Evolutionary conservation across 2,797 vertebrate genomes (phyloP).

Genomic region (Pterois miles): DNA sequence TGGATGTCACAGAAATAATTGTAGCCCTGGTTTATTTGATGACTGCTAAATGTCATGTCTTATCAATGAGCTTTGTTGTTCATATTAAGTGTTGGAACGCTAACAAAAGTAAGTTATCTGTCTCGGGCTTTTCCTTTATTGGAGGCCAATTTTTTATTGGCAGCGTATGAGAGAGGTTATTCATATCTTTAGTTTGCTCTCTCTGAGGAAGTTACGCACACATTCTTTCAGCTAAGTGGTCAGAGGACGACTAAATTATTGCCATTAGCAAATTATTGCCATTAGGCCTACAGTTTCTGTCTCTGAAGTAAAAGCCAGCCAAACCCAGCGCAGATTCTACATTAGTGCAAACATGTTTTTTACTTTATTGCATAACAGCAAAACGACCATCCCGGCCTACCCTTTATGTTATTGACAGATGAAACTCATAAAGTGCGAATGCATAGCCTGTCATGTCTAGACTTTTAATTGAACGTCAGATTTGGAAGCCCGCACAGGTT

Average conservation of each 20-base stretch:
- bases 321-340: constrained; percentile 68
- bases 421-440: constrained; percentile 87
- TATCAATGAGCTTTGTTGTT: constrained; percentile 31
- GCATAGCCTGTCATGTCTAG: constrained; percentile 75
- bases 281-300: constrained; percentile 75
- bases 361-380: constrained; percentile 87
- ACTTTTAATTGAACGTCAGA: constrained; percentile 48
- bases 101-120: constrained; percentile 40
- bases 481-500: constrained; percentile 58
- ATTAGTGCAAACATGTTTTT: constrained; percentile 84
- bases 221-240: constrained; percentile 59
- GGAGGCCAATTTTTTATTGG: constrained; percentile 49
- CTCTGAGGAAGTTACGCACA: constrained; percentile 49
- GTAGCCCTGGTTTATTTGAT: constrained; percentile 74
- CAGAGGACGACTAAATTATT: constrained; percentile 56
- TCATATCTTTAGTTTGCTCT: constrained; percentile 48
- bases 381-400: constrained; percentile 57
- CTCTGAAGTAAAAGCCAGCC: constrained; percentile 63
- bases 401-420: constrained; percentile 76
- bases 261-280: constrained; percentile 61
- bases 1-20: constrained; percentile 54
- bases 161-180: constrained; percentile 46
- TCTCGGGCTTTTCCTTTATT: constrained; percentile 33
- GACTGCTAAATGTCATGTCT: constrained; percentile 54
- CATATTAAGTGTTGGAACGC: constrained; percentile 43